Conservation (phyloP, 1,140 invertebrate genomes). For the Chionoecetes opilio region DNA sequence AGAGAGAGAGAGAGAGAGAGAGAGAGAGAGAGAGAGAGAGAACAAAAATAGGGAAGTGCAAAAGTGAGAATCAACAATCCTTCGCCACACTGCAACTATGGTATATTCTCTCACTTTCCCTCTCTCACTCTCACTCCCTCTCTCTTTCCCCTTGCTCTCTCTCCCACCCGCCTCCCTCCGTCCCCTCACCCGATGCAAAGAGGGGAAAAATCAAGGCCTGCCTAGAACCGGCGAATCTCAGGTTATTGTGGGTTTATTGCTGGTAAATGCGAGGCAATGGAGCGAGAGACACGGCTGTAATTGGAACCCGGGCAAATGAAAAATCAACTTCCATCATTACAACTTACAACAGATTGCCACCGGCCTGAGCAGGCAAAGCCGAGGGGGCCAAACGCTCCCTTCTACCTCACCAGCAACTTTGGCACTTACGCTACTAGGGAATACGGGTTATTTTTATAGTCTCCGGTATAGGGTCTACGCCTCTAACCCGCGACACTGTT, state of each 20-base stretch:
- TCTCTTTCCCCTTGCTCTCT: slow-evolving; percentile 34
- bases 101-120: not conserved
- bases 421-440: not conserved
- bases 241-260: slow-evolving; percentile 77
- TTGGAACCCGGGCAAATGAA: slow-evolving; percentile 76
- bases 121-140: slow-evolving; percentile 23
- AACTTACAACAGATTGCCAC: slow-evolving; percentile 79
- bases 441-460: slow-evolving; percentile 10
- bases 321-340: slow-evolving; percentile 79
- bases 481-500: slow-evolving; percentile 58
- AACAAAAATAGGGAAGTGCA: not conserved
- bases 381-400: not conserved
- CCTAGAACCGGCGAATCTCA: slow-evolving; percentile 72
- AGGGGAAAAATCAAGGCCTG: slow-evolving; percentile 75
- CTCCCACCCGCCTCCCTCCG: not conserved
- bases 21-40: slow-evolving; percentile 46
- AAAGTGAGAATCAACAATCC: not conserved
- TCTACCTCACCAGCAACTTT: not conserved
- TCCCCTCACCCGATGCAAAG: slow-evolving; percentile 61
- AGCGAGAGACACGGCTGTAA: slow-evolving; percentile 72
- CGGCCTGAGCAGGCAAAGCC: slow-evolving; percentile 56
- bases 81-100: not conserved
- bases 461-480: not conserved
- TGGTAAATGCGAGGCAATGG: slow-evolving; percentile 77
- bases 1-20: slow-evolving; percentile 11